Percentiles rank a stretch among this genome's conserved stretches.
phyloP scores from a whole-genome alignment of 37 sponge, comb jelly and placozoan genomes.

The Ianthella basta region DNA sequence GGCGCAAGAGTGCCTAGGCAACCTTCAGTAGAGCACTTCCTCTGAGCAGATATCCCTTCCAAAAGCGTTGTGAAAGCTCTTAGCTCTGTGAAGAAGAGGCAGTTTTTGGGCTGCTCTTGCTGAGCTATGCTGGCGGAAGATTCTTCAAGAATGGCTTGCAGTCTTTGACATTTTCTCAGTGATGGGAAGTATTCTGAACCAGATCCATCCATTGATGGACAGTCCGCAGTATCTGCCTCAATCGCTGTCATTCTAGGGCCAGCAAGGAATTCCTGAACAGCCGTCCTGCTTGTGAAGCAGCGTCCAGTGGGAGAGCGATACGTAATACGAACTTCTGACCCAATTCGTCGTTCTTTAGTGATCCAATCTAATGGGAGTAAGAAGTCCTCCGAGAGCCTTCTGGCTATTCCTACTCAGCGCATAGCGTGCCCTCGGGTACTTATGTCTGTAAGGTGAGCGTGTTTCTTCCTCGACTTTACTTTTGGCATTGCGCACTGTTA shows the following conservation, averaged over 20 bases:
- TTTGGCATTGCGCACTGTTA: too few species aligned
- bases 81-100: not conserved
- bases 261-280: not conserved
- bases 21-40: conserved; percentile 16
- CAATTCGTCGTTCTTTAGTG: not conserved
- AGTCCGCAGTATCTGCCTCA: too few species aligned
- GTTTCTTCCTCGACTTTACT: too few species aligned
- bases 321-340: not conserved
- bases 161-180: not conserved
- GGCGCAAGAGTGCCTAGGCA: conserved; percentile 32
- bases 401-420: not conserved
- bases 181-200: not conserved
- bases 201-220: not conserved
- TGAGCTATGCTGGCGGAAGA: not conserved
- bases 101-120: not conserved
- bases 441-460: not conserved
- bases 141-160: not conserved
- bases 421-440: not conserved
- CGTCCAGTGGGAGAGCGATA: not conserved
- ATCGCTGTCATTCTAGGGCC: not conserved
- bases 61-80: not conserved
- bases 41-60: not conserved
- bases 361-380: not conserved
- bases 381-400: too few species aligned
- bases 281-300: not conserved